Evolutionary conservation across 2,797 vertebrate species (phyloP).

Genomic region (Labeo calbasu): DNA sequence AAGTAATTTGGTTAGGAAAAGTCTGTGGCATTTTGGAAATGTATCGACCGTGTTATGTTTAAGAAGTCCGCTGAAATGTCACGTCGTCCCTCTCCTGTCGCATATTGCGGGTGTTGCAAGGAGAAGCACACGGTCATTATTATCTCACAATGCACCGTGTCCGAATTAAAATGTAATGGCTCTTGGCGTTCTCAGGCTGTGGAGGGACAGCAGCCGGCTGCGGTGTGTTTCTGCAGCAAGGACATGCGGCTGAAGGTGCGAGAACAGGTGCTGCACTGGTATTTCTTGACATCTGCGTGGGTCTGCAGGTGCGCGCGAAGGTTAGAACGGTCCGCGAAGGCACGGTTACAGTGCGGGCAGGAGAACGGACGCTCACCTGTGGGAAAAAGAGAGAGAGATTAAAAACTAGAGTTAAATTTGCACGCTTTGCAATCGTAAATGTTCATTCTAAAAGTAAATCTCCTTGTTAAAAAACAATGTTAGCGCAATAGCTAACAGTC

Average conservation of each 20-base stretch:
- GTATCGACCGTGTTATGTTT: conserved; percentile 14
- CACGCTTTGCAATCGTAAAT: neutral
- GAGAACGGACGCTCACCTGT: conserved; percentile 81
- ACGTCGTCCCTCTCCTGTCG: neutral
- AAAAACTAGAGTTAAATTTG: conserved; percentile 4
- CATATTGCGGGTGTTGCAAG: conserved; percentile 7
- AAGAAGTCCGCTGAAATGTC: neutral
- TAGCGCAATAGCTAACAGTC: neutral
- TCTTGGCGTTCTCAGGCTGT: conserved; percentile 64
- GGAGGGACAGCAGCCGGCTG: conserved; percentile 86
- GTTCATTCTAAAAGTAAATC: neutral
- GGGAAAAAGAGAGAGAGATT: conserved; percentile 1
- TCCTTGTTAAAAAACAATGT: neutral
- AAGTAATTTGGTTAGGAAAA: conserved; percentile 7
- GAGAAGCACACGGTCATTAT: conserved; percentile 2
- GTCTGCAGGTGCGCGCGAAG: conserved; percentile 96
- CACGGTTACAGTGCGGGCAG: conserved; percentile 91
- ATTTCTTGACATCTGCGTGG: conserved; percentile 96
- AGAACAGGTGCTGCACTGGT: conserved; percentile 90
- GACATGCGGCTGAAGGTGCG: conserved; percentile 98
- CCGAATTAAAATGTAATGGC: conserved; percentile 40
- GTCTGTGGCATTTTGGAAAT: conserved; percentile 19
- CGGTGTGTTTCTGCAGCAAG: conserved; percentile 92
- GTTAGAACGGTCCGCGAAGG: conserved; percentile 97
- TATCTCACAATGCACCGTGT: conserved; percentile 45